Base-by-base conservation (phyloP, 2,888 invertebrate species). In the Macrosiphum euphorbiae region DNA sequence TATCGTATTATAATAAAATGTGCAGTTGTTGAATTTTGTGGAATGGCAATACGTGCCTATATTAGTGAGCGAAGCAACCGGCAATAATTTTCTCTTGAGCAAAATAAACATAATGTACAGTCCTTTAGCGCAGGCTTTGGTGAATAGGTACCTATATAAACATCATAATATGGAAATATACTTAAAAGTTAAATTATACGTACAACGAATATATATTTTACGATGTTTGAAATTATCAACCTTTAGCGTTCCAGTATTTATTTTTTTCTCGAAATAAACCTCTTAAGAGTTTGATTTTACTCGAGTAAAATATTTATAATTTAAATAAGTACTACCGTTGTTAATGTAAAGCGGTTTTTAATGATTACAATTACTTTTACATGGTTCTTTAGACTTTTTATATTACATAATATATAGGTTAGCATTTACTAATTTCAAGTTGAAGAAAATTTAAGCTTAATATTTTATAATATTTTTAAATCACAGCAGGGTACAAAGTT, bases 351-450 rank as follows among this genome's bases (percentile, higher is more conserved):
- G 4, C 26, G 28, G 24, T 44, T 85, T 85, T 44, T 85, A 44
- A 85, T 85, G 85, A 85, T 85, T 26, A 85, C 26, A 85, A 85
- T 85, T 85, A 41, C 44, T 85, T 85, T 85, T 85, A 85, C 11
- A 11, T 11, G 44, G 13, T 26, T 85, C 11, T 28, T 85, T 26
- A 44, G 44, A 85, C 44, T 85, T 41, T 85, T 85, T 85, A 35
- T 44, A 44, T 26, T 44, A 35, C 78, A 78, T 35, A 78, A 78
- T 78, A 78, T 41, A 78, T 78, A 78, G 35, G 78, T 78, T 78
- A 78, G 35, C 78, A 41, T 78, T 78, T 78, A 35, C 20, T 78
- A 78, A 78, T 78, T 78, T 78, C 35, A 78, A 35, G 20, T 47
- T 47, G 8, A 35, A 78, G 78, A 78, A 78, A 78, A 78, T 78